phyloP scores from a whole-genome alignment of 2,113 vertebrate species.

The Oncorhynchus nerka region DNA sequence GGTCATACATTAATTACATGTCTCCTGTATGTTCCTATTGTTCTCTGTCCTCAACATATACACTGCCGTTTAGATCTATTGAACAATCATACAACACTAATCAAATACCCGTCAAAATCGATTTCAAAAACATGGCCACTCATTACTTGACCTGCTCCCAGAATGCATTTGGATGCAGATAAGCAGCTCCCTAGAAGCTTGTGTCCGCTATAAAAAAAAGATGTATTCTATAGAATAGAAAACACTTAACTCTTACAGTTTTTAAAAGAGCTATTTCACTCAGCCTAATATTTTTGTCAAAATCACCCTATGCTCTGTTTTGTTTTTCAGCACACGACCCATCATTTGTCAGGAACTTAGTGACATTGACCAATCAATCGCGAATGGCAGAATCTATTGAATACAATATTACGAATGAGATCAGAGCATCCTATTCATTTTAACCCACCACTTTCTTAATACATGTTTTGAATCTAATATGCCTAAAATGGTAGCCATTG shows the following conservation, averaged over 20 bases:
- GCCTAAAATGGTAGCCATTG: constrained; percentile 27
- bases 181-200: not conserved
- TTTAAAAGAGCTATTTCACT: constrained; percentile 1
- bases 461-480: constrained; percentile 29
- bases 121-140: constrained; percentile 2
- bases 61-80: not conserved
- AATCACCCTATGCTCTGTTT: constrained; percentile 33
- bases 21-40: too few relatives aligned
- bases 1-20: not conserved
- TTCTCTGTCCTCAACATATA: constrained; percentile 13
- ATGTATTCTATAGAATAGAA: not conserved
- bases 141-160: constrained; percentile 8
- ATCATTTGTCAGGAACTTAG: constrained; percentile 67
- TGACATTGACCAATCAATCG: constrained; percentile 73
- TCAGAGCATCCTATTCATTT: constrained; percentile 30
- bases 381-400: constrained; percentile 98
- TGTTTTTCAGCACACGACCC: constrained; percentile 67
- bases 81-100: not conserved
- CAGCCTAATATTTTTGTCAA: not conserved
- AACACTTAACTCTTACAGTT: not conserved
- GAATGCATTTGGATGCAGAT: constrained; percentile 1
- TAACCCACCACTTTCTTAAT: constrained; percentile 37
- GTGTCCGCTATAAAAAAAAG: not conserved
- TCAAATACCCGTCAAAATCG: not conserved
- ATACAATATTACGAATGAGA: constrained; percentile 58